phyloP scores from a whole-genome alignment of 2,797 vertebrate species.

The Mus spretus region DNA sequence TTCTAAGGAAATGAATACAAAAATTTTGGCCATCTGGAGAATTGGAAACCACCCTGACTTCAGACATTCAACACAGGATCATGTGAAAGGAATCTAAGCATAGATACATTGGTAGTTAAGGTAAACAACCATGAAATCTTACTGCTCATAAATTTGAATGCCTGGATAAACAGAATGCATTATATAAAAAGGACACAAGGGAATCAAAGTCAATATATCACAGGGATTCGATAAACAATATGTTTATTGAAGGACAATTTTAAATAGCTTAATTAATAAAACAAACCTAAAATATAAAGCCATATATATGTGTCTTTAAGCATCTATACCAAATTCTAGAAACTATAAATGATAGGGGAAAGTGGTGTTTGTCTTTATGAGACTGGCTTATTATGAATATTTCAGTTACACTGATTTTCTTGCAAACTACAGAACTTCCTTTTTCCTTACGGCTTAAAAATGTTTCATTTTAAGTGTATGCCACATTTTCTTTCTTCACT shows the following conservation, averaged over 20 bases:
- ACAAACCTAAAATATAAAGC: too few species aligned
- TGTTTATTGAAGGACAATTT: not conserved
- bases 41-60: not conserved
- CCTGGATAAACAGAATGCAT: not conserved
- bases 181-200: constrained; percentile 34
- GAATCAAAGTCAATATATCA: not conserved
- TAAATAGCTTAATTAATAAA: not conserved
- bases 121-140: not conserved
- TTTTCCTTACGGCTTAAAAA: not conserved
- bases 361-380: not conserved
- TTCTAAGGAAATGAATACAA: not conserved
- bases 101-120: constrained; percentile 17
- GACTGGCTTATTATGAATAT: not conserved
- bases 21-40: not conserved
- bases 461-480: not conserved
- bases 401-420: not conserved
- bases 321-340: not conserved
- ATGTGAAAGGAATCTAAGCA: not conserved
- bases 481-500: not conserved
- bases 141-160: constrained; percentile 3
- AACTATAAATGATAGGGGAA: not conserved
- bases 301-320: too few species aligned
- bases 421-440: not conserved
- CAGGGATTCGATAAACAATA: not conserved
- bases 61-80: not conserved